These are phyloP conservation scores for Sminthurides bifidus DNA, from an alignment of 1,140 invertebrate genomes.

Conservation along the genomic window DNA sequence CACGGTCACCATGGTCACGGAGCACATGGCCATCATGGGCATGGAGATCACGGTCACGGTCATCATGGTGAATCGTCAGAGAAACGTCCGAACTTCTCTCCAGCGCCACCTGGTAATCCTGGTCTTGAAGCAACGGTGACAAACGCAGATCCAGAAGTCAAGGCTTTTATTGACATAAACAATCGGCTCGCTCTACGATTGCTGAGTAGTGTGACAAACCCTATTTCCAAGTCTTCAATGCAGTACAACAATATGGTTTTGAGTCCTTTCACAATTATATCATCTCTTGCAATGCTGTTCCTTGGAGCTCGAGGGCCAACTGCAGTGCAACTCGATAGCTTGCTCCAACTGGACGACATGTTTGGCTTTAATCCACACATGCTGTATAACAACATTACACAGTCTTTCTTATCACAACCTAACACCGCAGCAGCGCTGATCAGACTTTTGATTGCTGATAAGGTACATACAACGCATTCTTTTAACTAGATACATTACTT, in stretches of 20 bases:
- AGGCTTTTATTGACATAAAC: slow-evolving; percentile 58
- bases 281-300: slow-evolving; percentile 74
- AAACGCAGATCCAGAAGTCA: slow-evolving; percentile 53
- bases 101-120: slow-evolving; percentile 29
- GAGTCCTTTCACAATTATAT: slow-evolving; percentile 71
- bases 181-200: slow-evolving; percentile 72
- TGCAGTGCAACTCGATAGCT: slow-evolving; percentile 76
- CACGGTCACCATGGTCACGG: slow-evolving; percentile 5
- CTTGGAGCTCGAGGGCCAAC: slow-evolving; percentile 73
- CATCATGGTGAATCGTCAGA: slow-evolving; percentile 5
- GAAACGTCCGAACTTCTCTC: slow-evolving; percentile 21
- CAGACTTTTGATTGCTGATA: slow-evolving; percentile 28
- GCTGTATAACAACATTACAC: slow-evolving; percentile 68
- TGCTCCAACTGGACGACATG: slow-evolving; percentile 70
- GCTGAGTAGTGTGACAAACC: slow-evolving; percentile 44
- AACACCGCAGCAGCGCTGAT: slow-evolving; percentile 31
- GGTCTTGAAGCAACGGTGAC: slow-evolving; percentile 56
- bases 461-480: slow-evolving; percentile 14
- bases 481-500: not conserved
- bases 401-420: slow-evolving; percentile 40
- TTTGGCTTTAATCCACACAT: slow-evolving; percentile 76
- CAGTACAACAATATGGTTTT: slow-evolving; percentile 59
- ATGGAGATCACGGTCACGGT: slow-evolving; percentile 8
- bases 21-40: slow-evolving; percentile 8
- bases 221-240: slow-evolving; percentile 50